Conservation (phyloP, 1,140 invertebrate species). For the Diachasma alloeum region DNA sequence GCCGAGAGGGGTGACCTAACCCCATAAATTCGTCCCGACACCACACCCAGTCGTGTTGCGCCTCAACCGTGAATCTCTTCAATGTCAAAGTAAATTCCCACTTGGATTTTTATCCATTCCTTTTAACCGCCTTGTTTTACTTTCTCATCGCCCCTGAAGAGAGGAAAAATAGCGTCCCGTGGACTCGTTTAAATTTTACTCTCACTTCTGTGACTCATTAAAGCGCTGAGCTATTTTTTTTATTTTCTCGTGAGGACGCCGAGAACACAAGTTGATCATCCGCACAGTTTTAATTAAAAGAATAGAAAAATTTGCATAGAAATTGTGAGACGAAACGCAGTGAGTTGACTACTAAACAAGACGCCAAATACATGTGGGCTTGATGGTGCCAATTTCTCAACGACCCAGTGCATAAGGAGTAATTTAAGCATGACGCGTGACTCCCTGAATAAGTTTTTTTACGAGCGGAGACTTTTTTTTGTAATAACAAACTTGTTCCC, state of each 20-base stretch:
- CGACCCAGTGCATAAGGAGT: constrained; percentile 26
- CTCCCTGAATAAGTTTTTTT: constrained; percentile 23
- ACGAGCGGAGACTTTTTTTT: constrained; percentile 14
- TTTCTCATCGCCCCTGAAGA: background rate
- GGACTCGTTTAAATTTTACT: background rate
- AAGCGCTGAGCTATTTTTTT: background rate
- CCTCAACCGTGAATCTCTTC: constrained; percentile 47
- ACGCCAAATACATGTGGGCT: constrained; percentile 9
- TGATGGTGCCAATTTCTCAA: constrained; percentile 31
- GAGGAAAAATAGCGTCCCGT: background rate
- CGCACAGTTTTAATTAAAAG: background rate
- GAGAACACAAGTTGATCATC: background rate
- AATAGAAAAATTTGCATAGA: constrained; percentile 1
- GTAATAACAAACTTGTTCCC: background rate
- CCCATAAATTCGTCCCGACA: constrained; percentile 51
- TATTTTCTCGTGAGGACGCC: background rate
- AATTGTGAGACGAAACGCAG: background rate
- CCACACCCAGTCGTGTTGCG: constrained; percentile 46
- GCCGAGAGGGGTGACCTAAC: constrained; percentile 41
- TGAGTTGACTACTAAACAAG: background rate
- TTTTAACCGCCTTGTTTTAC: background rate
- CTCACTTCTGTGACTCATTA: background rate
- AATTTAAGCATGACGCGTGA: constrained; percentile 34
- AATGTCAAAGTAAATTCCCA: constrained; percentile 47
- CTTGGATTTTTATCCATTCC: background rate